Evolutionary conservation across 1,140 invertebrate genomes (phyloP).

Genomic region (Lasioglossum baleicum): DNA sequence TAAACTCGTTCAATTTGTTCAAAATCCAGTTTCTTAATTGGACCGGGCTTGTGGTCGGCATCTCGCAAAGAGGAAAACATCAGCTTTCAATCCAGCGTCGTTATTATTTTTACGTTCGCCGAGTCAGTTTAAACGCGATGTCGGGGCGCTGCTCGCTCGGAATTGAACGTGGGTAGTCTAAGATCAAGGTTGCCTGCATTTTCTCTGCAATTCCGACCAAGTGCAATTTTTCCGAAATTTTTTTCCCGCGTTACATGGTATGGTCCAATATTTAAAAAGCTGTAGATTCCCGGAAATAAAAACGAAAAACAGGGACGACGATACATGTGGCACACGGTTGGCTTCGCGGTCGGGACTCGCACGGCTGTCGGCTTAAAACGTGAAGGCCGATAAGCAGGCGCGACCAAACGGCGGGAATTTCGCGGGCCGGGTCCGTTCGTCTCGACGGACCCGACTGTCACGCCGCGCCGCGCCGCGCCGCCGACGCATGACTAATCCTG

Average conservation of each 20-base stretch:
- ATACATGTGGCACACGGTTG: neutral
- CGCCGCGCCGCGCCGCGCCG: slow-evolving; percentile 2
- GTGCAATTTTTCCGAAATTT: no score
- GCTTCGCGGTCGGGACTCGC: neutral
- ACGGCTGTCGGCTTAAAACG: slow-evolving; percentile 60
- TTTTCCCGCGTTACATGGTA: no score
- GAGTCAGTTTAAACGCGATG: neutral
- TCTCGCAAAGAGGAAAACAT: neutral
- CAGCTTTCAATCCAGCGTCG: neutral
- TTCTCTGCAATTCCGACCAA: no score
- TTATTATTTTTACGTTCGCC: neutral
- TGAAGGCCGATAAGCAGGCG: slow-evolving; percentile 59
- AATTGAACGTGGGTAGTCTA: no score
- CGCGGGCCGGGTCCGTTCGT: slow-evolving; percentile 6
- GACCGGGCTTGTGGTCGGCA: neutral
- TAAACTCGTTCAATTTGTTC: slow-evolving; percentile 1
- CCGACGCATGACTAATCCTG: slow-evolving; percentile 54
- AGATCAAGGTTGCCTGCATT: no score
- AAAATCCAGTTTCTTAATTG: neutral
- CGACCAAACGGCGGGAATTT: slow-evolving; percentile 61
- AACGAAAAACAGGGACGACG: neutral
- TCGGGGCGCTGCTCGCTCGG: no score
- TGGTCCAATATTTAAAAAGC: no score
- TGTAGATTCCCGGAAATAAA: no score
- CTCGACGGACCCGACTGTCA: slow-evolving; percentile 24